Percentiles rank a stretch among this genome's conserved stretches.
Conservation (phyloP, 2,797 vertebrate species). For the Centropyge bicolor region DNA sequence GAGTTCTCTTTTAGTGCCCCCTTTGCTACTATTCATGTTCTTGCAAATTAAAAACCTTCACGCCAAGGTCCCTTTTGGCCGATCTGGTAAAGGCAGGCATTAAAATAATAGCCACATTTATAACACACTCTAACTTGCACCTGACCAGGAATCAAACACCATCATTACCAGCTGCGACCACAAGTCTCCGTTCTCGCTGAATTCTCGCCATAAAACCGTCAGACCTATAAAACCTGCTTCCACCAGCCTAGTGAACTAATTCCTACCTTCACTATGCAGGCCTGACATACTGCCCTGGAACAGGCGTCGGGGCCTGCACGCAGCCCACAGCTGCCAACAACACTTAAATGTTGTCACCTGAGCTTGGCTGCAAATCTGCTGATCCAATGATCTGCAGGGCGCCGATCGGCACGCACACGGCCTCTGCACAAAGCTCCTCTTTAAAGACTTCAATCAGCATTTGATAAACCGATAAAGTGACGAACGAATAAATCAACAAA, state of each 20-base stretch:
- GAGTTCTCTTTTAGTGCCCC: too few relatives aligned
- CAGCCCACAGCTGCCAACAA: constrained; percentile 62
- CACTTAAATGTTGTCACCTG: constrained; percentile 59
- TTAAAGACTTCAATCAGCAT: constrained; percentile 3
- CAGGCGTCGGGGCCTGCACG: constrained; percentile 29
- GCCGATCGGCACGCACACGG: constrained; percentile 30
- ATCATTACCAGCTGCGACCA: neutral
- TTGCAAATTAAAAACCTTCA: constrained; percentile 8
- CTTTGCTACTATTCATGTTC: neutral
- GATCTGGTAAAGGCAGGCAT: neutral
- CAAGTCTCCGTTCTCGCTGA: constrained; percentile 9
- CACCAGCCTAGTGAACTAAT: constrained; percentile 57
- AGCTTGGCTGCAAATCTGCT: constrained; percentile 62
- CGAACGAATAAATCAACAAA: constrained; percentile 18
- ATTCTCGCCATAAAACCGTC: constrained; percentile 34
- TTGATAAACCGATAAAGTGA: neutral
- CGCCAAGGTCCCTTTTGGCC: neutral
- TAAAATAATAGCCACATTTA: constrained; percentile 21
- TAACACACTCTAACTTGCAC: neutral
- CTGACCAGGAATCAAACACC: constrained; percentile 6
- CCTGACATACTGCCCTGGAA: constrained; percentile 70
- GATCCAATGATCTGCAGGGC: constrained; percentile 60
- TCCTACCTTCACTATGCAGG: constrained; percentile 32
- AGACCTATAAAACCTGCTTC: constrained; percentile 31
- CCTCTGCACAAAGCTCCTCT: constrained; percentile 5